Percentiles rank a stretch among this genome's conserved stretches.
Conservation (phyloP, 2,113 vertebrate species). For the Hippolais icterina region DNA sequence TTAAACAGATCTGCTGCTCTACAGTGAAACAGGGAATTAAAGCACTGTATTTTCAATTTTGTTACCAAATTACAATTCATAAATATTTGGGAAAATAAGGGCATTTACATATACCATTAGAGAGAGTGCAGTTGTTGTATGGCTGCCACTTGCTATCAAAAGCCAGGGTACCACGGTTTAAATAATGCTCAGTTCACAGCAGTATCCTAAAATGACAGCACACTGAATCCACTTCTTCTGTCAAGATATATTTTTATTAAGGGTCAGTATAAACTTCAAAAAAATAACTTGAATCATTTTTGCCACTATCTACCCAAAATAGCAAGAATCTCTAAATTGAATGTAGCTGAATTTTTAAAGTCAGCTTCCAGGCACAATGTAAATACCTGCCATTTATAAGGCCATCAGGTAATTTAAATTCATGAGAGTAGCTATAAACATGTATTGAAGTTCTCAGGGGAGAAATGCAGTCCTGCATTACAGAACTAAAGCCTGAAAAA, state of each 20-base stretch:
- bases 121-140: not conserved
- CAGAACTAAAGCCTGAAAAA: not conserved
- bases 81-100: slow-evolving; percentile 1
- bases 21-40: not conserved
- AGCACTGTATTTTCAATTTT: not conserved
- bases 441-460: not conserved
- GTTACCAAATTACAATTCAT: not conserved
- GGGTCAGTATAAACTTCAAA: slow-evolving; percentile 2
- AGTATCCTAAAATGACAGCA: not conserved
- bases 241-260: slow-evolving; percentile 38
- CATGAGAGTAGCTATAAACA: slow-evolving; percentile 1
- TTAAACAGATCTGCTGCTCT: not conserved
- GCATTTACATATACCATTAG: not conserved
- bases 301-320: not conserved
- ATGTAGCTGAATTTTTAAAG: not conserved
- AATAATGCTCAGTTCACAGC: not conserved
- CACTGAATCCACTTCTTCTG: not conserved
- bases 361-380: not conserved
- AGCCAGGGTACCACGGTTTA: not conserved
- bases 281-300: not conserved
- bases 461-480: not conserved
- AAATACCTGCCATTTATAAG: not conserved
- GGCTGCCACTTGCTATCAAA: not conserved
- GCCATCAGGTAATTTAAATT: slow-evolving; percentile 10
- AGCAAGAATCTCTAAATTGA: not conserved